These are phyloP conservation scores for Chelon labrosus DNA, from an alignment of 2,797 vertebrate species.

Conservation along the genomic window DNA sequence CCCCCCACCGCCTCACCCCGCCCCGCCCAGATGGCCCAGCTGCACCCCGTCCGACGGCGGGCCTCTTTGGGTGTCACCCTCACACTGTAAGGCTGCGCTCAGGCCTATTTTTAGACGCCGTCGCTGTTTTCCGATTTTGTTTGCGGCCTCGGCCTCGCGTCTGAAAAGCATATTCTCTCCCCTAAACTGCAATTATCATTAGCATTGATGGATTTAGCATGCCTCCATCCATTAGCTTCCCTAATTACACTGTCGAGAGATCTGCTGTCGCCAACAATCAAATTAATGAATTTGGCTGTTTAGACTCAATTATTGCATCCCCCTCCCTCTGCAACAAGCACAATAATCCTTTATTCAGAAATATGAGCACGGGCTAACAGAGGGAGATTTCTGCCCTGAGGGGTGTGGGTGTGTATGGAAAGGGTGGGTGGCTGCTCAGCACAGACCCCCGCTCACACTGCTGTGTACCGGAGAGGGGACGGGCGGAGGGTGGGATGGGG, in stretches of 20 bases:
- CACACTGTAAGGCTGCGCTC: neutral
- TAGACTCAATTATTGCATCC: constrained; percentile 72
- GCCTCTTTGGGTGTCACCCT: constrained; percentile 61
- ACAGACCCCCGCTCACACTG: constrained; percentile 34
- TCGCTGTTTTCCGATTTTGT: constrained; percentile 60
- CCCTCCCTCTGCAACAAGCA: constrained; percentile 52
- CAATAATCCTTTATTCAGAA: constrained; percentile 75
- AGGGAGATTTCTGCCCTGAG: constrained; percentile 48
- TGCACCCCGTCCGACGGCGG: constrained; percentile 39
- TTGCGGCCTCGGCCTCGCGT: constrained; percentile 40
- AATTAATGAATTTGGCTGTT: constrained; percentile 85
- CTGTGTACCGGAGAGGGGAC: constrained; percentile 21
- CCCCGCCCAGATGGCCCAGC: constrained; percentile 49
- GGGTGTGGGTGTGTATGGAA: neutral
- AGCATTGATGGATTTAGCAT: constrained; percentile 84
- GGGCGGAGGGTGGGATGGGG: neutral
- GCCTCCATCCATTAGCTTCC: constrained; percentile 82
- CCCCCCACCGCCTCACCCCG: neutral
- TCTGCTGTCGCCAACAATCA: constrained; percentile 82
- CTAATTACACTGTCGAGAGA: constrained; percentile 84
- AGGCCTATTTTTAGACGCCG: constrained; percentile 76
- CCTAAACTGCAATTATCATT: constrained; percentile 83
- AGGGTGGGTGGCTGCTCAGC: constrained; percentile 14
- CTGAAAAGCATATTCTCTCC: constrained; percentile 65
- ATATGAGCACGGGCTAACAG: constrained; percentile 57